Evolutionary conservation across 1,140 invertebrate species (phyloP).

Genomic region (Drosophila malerkotliana): DNA sequence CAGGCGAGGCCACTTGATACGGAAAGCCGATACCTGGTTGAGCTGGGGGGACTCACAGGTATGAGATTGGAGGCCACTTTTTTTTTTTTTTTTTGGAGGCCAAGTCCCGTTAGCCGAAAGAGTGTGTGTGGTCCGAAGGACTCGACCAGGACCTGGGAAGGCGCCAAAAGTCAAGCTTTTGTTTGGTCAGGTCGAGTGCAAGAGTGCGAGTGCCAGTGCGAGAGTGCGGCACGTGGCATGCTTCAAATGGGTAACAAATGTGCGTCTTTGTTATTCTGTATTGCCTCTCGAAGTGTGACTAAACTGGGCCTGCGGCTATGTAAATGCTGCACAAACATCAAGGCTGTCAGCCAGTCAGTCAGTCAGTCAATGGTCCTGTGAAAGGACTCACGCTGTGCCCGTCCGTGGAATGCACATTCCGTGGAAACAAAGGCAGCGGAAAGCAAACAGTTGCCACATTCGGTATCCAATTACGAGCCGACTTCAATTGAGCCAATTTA

Average conservation of each 20-base stretch:
- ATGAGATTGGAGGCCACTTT: no score
- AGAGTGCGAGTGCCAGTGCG: background rate
- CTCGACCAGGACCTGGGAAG: slow-evolving; percentile 3
- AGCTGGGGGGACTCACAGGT: no score
- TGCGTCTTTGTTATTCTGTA: background rate
- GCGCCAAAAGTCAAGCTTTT: slow-evolving; percentile 74
- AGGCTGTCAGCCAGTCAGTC: slow-evolving; percentile 2
- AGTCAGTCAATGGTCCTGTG: slow-evolving; percentile 31
- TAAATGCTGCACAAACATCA: slow-evolving; percentile 34
- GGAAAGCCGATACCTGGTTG: slow-evolving; percentile 46
- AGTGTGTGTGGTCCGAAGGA: slow-evolving; percentile 33
- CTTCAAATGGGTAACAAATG: background rate
- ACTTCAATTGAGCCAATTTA: slow-evolving; percentile 65
- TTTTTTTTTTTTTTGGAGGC: slow-evolving; percentile 9
- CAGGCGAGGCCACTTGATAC: slow-evolving; percentile 30
- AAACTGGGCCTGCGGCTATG: slow-evolving; percentile 65
- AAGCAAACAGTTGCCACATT: slow-evolving; percentile 76
- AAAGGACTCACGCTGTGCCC: slow-evolving; percentile 65
- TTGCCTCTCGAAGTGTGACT: slow-evolving; percentile 69
- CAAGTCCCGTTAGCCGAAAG: slow-evolving; percentile 61
- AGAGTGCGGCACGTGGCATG: slow-evolving; percentile 42
- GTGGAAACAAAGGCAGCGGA: slow-evolving; percentile 27
- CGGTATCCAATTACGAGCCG: slow-evolving; percentile 71
- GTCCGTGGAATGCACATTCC: slow-evolving; percentile 29
- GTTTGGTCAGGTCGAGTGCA: slow-evolving; percentile 36